These are phyloP conservation scores for Prunella strophiata DNA, from an alignment of 2,797 vertebrate species.

Conservation along the genomic window DNA sequence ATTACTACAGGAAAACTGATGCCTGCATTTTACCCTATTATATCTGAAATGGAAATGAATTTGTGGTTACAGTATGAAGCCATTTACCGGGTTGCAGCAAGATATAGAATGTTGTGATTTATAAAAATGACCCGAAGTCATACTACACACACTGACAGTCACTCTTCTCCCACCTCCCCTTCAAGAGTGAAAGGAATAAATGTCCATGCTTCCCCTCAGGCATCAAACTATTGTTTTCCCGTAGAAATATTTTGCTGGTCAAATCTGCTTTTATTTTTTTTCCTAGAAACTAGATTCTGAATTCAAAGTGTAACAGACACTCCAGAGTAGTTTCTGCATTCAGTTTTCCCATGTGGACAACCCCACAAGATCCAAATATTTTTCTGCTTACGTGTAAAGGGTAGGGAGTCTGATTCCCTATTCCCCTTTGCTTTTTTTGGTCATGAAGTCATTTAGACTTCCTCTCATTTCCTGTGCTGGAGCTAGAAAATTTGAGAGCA, in stretches of 20 bases:
- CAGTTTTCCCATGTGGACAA: conserved; percentile 8
- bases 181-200: neutral
- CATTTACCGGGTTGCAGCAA: neutral
- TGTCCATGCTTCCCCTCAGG: neutral
- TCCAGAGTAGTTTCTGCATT: neutral
- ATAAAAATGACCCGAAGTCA: neutral
- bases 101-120: neutral
- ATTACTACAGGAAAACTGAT: neutral
- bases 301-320: neutral
- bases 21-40: neutral
- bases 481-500: neutral
- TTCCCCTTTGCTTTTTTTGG: conserved; percentile 37
- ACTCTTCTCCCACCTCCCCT: neutral
- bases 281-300: neutral
- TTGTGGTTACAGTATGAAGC: neutral
- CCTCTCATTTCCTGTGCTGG: conserved; percentile 41
- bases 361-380: conserved; percentile 28
- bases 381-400: conserved; percentile 16
- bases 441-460: conserved; percentile 4
- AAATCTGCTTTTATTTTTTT: neutral
- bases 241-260: neutral
- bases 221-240: neutral
- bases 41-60: neutral
- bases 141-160: neutral
- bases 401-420: neutral